Evolutionary conservation across 2,888 invertebrate genomes (phyloP).

Genomic region (Ectemnius continuus): DNA sequence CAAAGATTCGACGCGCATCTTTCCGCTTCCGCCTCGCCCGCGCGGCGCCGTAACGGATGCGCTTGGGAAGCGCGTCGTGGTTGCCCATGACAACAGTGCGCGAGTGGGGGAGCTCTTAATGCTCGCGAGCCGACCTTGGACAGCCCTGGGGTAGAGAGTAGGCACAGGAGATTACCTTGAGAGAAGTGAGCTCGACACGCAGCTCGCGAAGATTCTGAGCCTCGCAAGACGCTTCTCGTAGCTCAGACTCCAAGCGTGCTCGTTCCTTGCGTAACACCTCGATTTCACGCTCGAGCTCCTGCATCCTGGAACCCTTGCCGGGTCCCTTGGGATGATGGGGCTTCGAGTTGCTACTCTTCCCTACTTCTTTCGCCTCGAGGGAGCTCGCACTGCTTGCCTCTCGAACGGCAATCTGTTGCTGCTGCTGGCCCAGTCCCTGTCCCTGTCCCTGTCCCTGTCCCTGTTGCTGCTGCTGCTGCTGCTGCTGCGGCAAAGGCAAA

Average conservation of each 20-base stretch:
- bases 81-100: no score
- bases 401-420: no score
- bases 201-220: conserved; percentile 71
- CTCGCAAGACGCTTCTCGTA: conserved; percentile 66
- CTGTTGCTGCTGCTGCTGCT: conserved; percentile 69
- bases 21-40: no score
- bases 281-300: conserved; percentile 85
- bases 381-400: conserved; percentile 77
- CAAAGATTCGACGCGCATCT: no score
- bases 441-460: conserved; percentile 75
- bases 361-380: conserved; percentile 56
- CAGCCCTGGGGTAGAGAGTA: no score
- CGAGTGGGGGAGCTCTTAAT: no score
- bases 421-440: no score
- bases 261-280: conserved; percentile 85
- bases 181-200: conserved; percentile 70
- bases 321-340: conserved; percentile 59
- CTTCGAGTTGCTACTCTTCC: conserved; percentile 42
- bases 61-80: no score
- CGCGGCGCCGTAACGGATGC: no score
- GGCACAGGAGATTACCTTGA: conserved; percentile 70
- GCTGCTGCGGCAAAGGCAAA: conserved; percentile 78
- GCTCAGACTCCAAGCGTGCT: conserved; percentile 83
- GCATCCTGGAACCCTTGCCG: conserved; percentile 76
- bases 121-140: no score